Base-by-base conservation (phyloP, 2,888 invertebrate genomes). In the Panopea generosa region DNA sequence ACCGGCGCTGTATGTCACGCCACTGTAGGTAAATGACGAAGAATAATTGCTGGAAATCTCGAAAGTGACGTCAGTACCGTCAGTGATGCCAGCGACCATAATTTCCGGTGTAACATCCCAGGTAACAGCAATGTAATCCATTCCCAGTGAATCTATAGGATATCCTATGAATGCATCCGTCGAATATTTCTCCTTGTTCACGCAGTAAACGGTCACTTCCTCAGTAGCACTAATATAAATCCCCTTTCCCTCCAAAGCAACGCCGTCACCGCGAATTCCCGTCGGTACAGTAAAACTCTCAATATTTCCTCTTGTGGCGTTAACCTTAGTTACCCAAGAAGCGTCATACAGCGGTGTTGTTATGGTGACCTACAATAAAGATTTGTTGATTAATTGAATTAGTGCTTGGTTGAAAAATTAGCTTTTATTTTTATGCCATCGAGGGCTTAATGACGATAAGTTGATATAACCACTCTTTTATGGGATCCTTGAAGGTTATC, bases 81-180 rank as follows among this genome's bases (percentile, higher is more conserved):
- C 83, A 9, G 68, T 63, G 18, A 69, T 71, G 3, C 50, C 80
- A 0, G 77, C 75, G 18, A 86, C 65, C 63, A 78, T 67, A 29
- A 85, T 74, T 33, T 65, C 62, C 0, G 78, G 55, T 11, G 65
- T 55, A 1, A 38, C 45, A 1, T 33, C 55, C 74, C 77, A 84
- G 18, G 84, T 80, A 18, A 83, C 56, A 9, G 79, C 73, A 26
- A 82, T 73, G 62, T 87, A 86, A 9, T 83, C 77, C n/a, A 49
- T 67, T 14, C 86, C 86, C 9, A 87, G 74, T 11, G 81, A 69
- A 53, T 86, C 84, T 0, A 79, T 67, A 0, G 87, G 86, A 22
- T 84, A 77, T 18, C 85, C 84, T 1, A 84, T 61, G 68, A 81
- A 86, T 2, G 83, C 87, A 60, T 87, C 87, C 2, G 85, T 84